A percentile compares a stretch with the other conserved stretches of the same genome.
Evolutionary conservation across 2,113 vertebrate species (phyloP).

Genomic region (Xiphophorus couchianus): DNA sequence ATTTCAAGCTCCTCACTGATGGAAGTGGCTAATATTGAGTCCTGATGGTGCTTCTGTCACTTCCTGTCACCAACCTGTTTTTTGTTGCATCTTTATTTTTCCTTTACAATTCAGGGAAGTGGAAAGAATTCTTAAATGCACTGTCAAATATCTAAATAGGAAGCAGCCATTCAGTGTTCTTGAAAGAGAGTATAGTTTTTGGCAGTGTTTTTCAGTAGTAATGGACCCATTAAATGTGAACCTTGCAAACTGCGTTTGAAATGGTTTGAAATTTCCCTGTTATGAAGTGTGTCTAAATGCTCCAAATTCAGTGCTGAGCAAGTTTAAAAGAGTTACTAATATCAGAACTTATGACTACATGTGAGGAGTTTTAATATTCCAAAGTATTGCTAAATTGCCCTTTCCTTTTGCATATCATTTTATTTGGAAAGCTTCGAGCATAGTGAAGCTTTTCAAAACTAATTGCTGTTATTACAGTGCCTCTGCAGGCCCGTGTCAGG

Average conservation of each 20-base stretch:
- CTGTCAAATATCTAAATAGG: constrained; percentile 26
- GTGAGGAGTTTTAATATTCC: constrained; percentile 14
- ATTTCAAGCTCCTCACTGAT: background rate
- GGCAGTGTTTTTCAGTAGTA: constrained; percentile 29
- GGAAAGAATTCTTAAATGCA: background rate
- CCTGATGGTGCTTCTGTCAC: background rate
- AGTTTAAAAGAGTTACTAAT: constrained; percentile 21
- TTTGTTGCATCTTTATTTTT: no score
- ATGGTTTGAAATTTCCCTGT: constrained; percentile 25
- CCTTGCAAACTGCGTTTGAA: constrained; percentile 37
- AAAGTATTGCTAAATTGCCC: constrained; percentile 31
- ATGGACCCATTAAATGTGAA: constrained; percentile 40
- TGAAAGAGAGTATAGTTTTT: constrained; percentile 27
- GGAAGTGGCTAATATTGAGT: background rate
- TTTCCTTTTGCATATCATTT: constrained; percentile 32
- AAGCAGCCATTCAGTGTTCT: constrained; percentile 7
- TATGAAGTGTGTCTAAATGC: constrained; percentile 22
- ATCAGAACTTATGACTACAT: constrained; percentile 30
- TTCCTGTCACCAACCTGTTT: no score
- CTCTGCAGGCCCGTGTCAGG: constrained; percentile 37
- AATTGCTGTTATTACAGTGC: constrained; percentile 53
- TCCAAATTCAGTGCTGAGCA: constrained; percentile 20
- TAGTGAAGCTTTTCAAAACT: constrained; percentile 27
- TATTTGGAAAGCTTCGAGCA: constrained; percentile 40
- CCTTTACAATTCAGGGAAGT: background rate